These are phyloP conservation scores for Lethenteron camtschaticum DNA, from an alignment of 2,113 vertebrate species.

Conservation along the genomic window DNA sequence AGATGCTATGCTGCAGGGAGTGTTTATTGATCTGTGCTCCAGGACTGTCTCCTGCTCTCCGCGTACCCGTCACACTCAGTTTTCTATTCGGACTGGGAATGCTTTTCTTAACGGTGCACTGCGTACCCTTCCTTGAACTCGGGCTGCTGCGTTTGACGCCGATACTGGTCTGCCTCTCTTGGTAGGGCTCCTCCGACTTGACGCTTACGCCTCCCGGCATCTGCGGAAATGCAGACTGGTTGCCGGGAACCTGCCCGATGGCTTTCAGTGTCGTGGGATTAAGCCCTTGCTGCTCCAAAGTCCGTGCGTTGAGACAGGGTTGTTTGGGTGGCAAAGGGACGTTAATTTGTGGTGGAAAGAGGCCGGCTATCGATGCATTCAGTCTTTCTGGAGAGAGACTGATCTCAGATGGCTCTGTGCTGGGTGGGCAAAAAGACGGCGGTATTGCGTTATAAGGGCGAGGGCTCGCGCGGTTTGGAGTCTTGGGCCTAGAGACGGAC, in stretches of 20 bases:
- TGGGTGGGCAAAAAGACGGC: constrained; percentile 83
- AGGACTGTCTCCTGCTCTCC: too few species aligned
- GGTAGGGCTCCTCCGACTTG: too few species aligned
- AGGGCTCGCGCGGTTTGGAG: constrained; percentile 82
- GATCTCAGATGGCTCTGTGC: constrained; percentile 91
- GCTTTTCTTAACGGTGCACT: too few species aligned
- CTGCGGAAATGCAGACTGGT: constrained; percentile 21
- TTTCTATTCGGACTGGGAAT: too few species aligned
- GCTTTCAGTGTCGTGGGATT: constrained; percentile 96
- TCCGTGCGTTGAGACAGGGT: constrained; percentile 53
- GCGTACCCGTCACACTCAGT: too few species aligned
- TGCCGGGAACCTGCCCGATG: constrained; percentile 81
- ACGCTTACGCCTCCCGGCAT: not conserved
- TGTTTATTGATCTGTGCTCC: too few species aligned
- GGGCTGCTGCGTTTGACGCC: too few species aligned
- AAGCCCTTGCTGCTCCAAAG: constrained; percentile 92
- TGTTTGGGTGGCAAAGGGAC: constrained; percentile 79
- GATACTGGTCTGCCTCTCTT: too few species aligned
- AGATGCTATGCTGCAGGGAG: too few species aligned
- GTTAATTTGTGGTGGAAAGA: constrained; percentile 96
- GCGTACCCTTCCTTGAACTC: too few species aligned
- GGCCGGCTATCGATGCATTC: constrained; percentile 87
- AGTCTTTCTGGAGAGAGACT: constrained; percentile 88
- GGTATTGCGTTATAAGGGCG: constrained; percentile 84
- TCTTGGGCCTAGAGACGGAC: constrained; percentile 58